These are phyloP conservation scores for Verasper variegatus DNA, from an alignment of 2,113 vertebrate genomes.

Conservation along the genomic window DNA sequence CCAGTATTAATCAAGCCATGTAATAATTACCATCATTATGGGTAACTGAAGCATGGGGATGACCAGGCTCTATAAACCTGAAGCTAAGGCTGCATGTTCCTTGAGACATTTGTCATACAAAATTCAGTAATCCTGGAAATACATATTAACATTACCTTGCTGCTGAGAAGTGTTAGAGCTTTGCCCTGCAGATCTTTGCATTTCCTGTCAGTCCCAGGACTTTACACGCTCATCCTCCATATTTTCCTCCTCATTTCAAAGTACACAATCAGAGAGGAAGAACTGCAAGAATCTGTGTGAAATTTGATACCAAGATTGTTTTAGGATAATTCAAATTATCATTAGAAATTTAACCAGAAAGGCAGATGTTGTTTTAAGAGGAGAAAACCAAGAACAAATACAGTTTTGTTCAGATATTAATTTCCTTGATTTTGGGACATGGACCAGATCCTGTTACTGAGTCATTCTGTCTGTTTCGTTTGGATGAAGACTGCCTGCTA, in stretches of 20 bases:
- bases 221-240: conserved; percentile 69
- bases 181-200: conserved; percentile 54
- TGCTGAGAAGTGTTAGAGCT: conserved; percentile 67
- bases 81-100: conserved; percentile 81
- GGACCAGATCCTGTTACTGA: conserved; percentile 18
- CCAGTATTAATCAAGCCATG: conserved; percentile 91
- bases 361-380: conserved; percentile 46
- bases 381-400: conserved; percentile 8
- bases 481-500: conserved; percentile 17
- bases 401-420: conserved; percentile 17
- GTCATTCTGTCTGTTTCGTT: conserved; percentile 4
- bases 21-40: conserved; percentile 95
- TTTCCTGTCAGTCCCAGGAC: conserved; percentile 46
- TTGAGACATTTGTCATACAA: conserved; percentile 86
- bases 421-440: conserved; percentile 6
- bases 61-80: conserved; percentile 79
- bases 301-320: conserved; percentile 66
- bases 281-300: conserved; percentile 48
- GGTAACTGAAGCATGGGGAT: conserved; percentile 87
- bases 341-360: conserved; percentile 46
- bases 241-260: conserved; percentile 46
- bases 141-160: conserved; percentile 80
- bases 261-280: conserved; percentile 40
- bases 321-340: conserved; percentile 60
- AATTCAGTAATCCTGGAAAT: conserved; percentile 96